Percentiles rank a stretch among this genome's conserved stretches.
Evolutionary conservation across 1,140 invertebrate species (phyloP).

Genomic region (Monochamus saltuarius): DNA sequence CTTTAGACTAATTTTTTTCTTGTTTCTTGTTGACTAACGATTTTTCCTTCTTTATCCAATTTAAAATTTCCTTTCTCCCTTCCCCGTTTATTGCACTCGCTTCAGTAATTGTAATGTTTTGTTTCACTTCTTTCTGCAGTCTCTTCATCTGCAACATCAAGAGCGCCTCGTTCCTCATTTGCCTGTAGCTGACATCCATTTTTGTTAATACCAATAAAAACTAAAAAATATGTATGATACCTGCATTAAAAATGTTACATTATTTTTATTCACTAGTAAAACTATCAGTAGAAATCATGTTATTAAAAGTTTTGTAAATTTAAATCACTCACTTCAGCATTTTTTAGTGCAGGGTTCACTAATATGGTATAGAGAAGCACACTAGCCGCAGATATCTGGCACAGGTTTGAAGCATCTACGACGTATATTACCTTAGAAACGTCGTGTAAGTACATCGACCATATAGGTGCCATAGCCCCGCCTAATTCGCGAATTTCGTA

Average conservation of each 20-base stretch:
- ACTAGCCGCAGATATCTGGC: conserved; percentile 78
- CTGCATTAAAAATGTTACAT: too few species aligned
- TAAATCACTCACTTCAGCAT: conserved; percentile 57
- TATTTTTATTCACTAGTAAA: too few species aligned
- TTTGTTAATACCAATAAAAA: conserved; percentile 75
- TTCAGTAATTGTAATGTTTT: conserved; percentile 68
- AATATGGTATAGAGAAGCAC: conserved; percentile 72
- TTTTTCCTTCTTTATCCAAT: conserved; percentile 56
- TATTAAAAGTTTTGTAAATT: conserved; percentile 4
- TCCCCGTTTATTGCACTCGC: conserved; percentile 69
- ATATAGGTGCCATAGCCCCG: conserved; percentile 75
- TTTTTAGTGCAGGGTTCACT: conserved; percentile 65
- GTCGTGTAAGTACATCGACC: conserved; percentile 70
- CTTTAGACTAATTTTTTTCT: too few species aligned
- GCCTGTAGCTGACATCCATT: conserved; percentile 79
- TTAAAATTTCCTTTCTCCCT: conserved; percentile 65
- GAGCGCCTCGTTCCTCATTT: conserved; percentile 79
- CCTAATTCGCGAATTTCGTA: conserved; percentile 67
- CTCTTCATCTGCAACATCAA: conserved; percentile 71
- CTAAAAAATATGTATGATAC: too few species aligned
- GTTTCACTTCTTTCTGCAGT: conserved; percentile 63
- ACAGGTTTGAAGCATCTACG: conserved; percentile 75
- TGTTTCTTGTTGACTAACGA: background rate
- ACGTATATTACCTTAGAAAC: conserved; percentile 74
- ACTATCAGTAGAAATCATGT: too few species aligned